These are phyloP conservation scores for Alca torda DNA, from an alignment of 2,797 vertebrate genomes.

Conservation along the genomic window DNA sequence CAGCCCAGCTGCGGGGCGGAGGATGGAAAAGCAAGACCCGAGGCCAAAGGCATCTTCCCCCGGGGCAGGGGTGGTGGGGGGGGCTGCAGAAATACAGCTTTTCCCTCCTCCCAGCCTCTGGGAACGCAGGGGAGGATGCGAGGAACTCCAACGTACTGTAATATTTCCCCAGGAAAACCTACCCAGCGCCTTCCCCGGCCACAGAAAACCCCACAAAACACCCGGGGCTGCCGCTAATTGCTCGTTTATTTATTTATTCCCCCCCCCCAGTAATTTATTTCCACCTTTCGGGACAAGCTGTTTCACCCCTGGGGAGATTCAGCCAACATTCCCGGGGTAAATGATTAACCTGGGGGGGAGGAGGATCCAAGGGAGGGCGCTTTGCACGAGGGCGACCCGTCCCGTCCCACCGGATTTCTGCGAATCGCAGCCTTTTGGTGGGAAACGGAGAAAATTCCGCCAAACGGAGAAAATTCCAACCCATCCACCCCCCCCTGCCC, in stretches of 20 bases:
- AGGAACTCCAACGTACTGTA: fast-evolving
- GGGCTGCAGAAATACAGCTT: not conserved
- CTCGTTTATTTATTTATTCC: fast-evolving
- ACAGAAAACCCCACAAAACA: not conserved
- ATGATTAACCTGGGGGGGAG: not conserved
- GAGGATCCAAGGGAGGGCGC: not conserved
- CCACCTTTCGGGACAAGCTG: not conserved
- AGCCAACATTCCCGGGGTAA: not conserved
- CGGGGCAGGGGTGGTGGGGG: too few species aligned
- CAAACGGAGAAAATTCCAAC: too few species aligned
- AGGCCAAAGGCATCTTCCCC: not conserved
- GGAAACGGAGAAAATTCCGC: not conserved
- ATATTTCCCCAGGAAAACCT: not conserved
- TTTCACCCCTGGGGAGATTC: not conserved
- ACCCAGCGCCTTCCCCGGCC: not conserved
- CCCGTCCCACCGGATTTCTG: fast-evolving
- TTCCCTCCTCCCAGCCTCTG: not conserved
- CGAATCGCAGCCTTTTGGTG: not conserved
- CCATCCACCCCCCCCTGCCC: too few species aligned
- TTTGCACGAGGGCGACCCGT: fast-evolving
- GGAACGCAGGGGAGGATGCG: not conserved
- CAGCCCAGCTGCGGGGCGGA: not conserved
- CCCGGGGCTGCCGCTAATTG: not conserved
- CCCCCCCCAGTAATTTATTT: not conserved
- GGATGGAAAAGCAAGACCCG: not conserved